These are phyloP conservation scores for Ifrita kowaldi DNA, from an alignment of 2,113 vertebrate genomes.

Conservation along the genomic window DNA sequence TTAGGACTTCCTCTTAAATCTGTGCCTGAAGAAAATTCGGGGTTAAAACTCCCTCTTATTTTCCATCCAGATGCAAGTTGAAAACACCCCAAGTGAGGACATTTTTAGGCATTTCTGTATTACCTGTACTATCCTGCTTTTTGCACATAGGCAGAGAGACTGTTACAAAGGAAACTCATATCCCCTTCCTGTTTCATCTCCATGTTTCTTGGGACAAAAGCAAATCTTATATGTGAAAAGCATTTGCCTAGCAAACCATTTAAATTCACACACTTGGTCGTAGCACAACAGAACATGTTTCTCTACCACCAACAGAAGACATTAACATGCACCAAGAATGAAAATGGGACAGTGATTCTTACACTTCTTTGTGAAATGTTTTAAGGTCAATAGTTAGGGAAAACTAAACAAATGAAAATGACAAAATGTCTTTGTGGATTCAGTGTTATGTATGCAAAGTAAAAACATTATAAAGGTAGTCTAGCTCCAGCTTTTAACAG, in stretches of 20 bases:
- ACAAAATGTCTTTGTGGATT: neutral
- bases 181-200: neutral
- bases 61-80: neutral
- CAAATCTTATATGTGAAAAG: neutral
- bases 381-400: neutral
- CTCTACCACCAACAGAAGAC: neutral
- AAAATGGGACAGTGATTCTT: neutral
- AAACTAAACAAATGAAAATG: neutral
- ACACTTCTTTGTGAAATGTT: neutral
- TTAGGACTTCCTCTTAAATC: neutral
- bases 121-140: neutral
- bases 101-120: neutral
- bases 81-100: accelerated
- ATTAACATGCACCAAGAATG: neutral
- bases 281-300: neutral
- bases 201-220: neutral
- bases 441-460: neutral
- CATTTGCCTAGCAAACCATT: neutral
- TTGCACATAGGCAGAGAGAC: neutral
- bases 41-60: neutral
- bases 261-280: neutral
- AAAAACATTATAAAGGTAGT: neutral
- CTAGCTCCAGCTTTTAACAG: neutral
- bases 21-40: neutral
- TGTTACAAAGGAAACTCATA: neutral